Base-by-base conservation (phyloP, 2,797 vertebrate species). In the Oophaga sylvatica region DNA sequence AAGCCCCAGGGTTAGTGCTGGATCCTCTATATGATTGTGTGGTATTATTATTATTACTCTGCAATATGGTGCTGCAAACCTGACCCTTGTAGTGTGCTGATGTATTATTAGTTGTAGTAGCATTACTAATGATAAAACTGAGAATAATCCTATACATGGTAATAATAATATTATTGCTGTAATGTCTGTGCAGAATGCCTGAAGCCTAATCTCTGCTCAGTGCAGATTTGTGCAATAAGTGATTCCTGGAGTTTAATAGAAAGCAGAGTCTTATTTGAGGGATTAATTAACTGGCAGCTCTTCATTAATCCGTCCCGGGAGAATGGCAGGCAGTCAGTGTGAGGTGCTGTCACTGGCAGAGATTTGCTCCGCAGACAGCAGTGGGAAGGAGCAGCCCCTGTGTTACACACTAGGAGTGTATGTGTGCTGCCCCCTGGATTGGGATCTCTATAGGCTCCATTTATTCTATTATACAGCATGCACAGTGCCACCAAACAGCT, bases 251-350 rank as follows among this genome's bases (percentile, higher is more conserved):
- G 11, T 92, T 91, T 85, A 91, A 92, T 90, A 91, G 87, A 92
- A 92, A 92, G 93, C 91, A 91, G 91, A 93, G 91, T 92, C 90
- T 79, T 90, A 94, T 92, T 92, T 92, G 93, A 94, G 91, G 93
- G 93, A 94, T 94, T 97, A 96, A 97, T 97, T 96, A 97, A 97
- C 96, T 95, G 95, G 95, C 96, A 94, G 92, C 93, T 94, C 94
- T 96, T 95, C 94, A 95, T 96, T 96, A 95, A 97, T 96, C 95
- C 93, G 93, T 96, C 97, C 96, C 96, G 91, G 91, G 95, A 96
- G 96, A 94, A 92, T 83, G 88, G 90, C 89, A 95, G 89, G 91
- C 92, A 95, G 96, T 97, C 96, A 95, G 96, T 96, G 94, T 94
- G 91, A 91, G 92, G 89, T 91, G 87, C 91, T 93, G 92, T 89